These are phyloP conservation scores for Numenius arquata DNA, from an alignment of 2,113 vertebrate species.

Conservation along the genomic window DNA sequence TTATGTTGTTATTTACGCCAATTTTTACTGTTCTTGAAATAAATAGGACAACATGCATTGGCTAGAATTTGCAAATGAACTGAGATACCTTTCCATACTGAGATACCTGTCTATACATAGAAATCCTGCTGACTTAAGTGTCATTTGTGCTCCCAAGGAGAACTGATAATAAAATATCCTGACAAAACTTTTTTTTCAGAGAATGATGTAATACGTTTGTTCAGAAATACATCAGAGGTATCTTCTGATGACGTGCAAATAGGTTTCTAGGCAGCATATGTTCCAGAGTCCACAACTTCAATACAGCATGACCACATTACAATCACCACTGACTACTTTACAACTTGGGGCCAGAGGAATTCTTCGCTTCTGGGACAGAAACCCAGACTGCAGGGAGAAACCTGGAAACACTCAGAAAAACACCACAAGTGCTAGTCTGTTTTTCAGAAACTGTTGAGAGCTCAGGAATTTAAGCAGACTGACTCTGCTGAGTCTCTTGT, in stretches of 20 bases:
- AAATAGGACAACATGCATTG: neutral
- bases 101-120: neutral
- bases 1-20: neutral
- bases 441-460: neutral
- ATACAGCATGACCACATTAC: neutral
- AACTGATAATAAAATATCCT: neutral
- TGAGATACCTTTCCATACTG: neutral
- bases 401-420: neutral
- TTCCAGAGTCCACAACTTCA: neutral
- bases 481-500: neutral
- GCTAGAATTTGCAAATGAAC: neutral
- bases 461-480: neutral
- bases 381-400: neutral
- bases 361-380: neutral
- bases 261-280: neutral
- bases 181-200: neutral
- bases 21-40: neutral
- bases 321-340: neutral
- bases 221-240: neutral
- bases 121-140: neutral
- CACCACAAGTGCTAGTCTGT: neutral
- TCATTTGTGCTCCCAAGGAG: neutral
- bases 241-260: neutral
- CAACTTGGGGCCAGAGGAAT: neutral
- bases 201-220: neutral